These are phyloP conservation scores for Eclectus roratus DNA, from an alignment of 2,113 vertebrate species.

Conservation along the genomic window DNA sequence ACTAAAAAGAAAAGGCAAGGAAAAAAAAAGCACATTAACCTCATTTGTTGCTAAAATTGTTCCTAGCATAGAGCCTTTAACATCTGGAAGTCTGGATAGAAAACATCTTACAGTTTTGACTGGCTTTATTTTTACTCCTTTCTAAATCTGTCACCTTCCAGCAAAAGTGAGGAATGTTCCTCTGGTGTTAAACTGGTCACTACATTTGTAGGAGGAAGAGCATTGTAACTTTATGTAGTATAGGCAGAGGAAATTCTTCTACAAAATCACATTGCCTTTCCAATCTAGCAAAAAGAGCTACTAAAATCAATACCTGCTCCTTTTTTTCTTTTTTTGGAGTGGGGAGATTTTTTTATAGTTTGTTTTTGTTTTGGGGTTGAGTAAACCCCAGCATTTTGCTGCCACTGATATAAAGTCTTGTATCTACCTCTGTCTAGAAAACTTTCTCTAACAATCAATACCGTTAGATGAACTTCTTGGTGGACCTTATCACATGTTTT, in stretches of 20 bases:
- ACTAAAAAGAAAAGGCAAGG: background rate
- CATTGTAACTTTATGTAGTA: background rate
- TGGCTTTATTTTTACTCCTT: background rate
- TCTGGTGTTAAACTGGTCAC: background rate
- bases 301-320: background rate
- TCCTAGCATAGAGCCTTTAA: background rate
- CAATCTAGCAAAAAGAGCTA: background rate
- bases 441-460: background rate
- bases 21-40: background rate
- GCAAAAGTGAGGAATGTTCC: background rate
- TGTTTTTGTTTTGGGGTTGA: background rate
- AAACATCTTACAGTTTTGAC: background rate
- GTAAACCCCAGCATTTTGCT: background rate
- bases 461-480: background rate
- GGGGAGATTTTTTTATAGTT: background rate
- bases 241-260: background rate
- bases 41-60: background rate
- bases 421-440: background rate
- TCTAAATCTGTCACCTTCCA: background rate
- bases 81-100: background rate
- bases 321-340: background rate
- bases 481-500: background rate
- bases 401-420: background rate
- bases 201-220: background rate
- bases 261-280: background rate